Conservation (phyloP, 2,797 vertebrate genomes). For the Sebastes diaconus region DNA sequence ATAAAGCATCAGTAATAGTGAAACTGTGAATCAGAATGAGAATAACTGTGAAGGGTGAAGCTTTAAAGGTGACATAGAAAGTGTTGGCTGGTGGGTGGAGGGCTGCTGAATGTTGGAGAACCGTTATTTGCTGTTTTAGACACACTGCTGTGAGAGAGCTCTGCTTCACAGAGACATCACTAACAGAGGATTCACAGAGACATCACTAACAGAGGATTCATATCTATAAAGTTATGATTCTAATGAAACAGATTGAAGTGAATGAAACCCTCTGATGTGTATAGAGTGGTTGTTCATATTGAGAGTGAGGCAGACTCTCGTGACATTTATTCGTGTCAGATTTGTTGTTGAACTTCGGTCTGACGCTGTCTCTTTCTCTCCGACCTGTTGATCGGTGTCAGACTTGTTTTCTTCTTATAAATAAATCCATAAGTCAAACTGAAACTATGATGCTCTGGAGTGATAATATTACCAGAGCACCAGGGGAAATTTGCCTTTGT, state of each 20-base stretch:
- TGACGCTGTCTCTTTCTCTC: no score
- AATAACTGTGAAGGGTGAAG: slow-evolving; percentile 62
- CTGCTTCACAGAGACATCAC: background rate
- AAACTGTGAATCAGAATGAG: slow-evolving; percentile 74
- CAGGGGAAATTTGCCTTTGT: slow-evolving; percentile 96
- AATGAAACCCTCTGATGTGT: background rate
- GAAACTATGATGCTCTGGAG: slow-evolving; percentile 97
- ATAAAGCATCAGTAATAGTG: slow-evolving; percentile 67
- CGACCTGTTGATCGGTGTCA: slow-evolving; percentile 83
- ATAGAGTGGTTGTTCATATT: slow-evolving; percentile 10
- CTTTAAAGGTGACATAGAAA: slow-evolving; percentile 66
- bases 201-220: no score
- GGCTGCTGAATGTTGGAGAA: slow-evolving; percentile 50
- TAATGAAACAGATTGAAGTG: no score
- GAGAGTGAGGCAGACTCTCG: slow-evolving; percentile 17
- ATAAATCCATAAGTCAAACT: slow-evolving; percentile 98
- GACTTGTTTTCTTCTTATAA: slow-evolving; percentile 94
- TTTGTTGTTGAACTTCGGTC: slow-evolving; percentile 10
- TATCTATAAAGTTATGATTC: no score
- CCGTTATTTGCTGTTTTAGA: slow-evolving; percentile 40
- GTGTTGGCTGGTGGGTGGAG: slow-evolving; percentile 53
- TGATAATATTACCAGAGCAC: slow-evolving; percentile 95
- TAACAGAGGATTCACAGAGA: background rate
- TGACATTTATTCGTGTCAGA: slow-evolving; percentile 25
- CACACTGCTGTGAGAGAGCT: background rate